A percentile compares a stretch with the other conserved stretches of the same genome.
These are phyloP conservation scores for Alfaro cultratus DNA, from an alignment of 2,797 vertebrate species.

Conservation along the genomic window DNA sequence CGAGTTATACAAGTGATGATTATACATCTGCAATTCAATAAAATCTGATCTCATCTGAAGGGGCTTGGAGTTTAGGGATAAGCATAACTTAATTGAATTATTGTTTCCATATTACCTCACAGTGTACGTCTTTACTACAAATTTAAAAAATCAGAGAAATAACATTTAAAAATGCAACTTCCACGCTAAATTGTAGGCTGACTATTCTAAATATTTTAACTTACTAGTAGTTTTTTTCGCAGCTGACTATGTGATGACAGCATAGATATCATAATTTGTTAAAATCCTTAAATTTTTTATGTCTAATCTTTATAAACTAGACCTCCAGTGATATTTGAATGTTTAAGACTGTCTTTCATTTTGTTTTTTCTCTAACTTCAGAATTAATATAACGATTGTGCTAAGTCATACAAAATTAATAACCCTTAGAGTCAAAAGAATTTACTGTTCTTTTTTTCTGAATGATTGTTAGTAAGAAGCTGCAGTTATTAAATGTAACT, in stretches of 20 bases:
- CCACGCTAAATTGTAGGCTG: neutral
- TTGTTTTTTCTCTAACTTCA: neutral
- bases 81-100: neutral
- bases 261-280: neutral
- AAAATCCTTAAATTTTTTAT: neutral
- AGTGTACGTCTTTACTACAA: neutral
- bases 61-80: neutral
- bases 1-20: neutral
- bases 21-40: neutral
- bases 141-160: neutral
- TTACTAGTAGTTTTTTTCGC: neutral
- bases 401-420: neutral
- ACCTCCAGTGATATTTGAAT: neutral
- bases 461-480: neutral
- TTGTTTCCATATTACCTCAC: neutral
- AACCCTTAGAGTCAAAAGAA: neutral
- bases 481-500: neutral
- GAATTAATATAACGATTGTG: neutral
- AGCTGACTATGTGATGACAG: neutral
- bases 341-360: neutral
- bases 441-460: neutral
- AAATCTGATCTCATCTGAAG: neutral
- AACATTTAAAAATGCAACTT: neutral
- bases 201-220: neutral
- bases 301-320: neutral